Base-by-base conservation (phyloP, 1,140 invertebrate genomes). In the Saccostrea cuccullata region DNA sequence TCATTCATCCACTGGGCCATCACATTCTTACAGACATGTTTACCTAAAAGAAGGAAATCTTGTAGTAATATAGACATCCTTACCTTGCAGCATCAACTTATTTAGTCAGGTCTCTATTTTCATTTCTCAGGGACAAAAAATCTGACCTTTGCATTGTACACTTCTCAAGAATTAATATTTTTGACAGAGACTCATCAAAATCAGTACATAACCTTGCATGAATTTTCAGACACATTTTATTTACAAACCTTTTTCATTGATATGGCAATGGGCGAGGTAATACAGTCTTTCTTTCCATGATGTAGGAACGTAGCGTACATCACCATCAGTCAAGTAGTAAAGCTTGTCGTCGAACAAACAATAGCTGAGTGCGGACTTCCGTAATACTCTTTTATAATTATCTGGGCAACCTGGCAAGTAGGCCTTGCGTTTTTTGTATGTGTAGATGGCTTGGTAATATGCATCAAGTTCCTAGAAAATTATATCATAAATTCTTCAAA, bases 301-400 rank as follows among this genome's bases (percentile, higher is more conserved):
- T 67, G 83, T 88, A 56, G 64, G 84, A 47, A 89, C 85, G 17
- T 88, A 26, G 26, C 55, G 87, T 40, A 73, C 23, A 1, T 55
- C 64, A n/a, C 58, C 85, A 20, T 86, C 84, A 20, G 67, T 67
- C 15, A 47, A 77, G 40, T 88, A 82, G 82, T 88, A 90, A 30
- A 90, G 70, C 3, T 73, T 87, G 67, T 84, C 88, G 20, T 88
- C 82, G 40, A 90, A 88, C 55, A 92, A 30, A 15, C 58, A 86
- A 84, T 90, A 89, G 56, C 86, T 90, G 36, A 88, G 86, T 64
- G 87, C 82, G 17, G 86, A 87, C 55, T 91, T 91, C 12, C 90
- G 89, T 9, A 92, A 88, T 20, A 58, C 60, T n/a, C 90, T 73
- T 55, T 92, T 91, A 40, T 92, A 90, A 77, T 89, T 89, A 84